These are phyloP conservation scores for Biston betularia DNA, from an alignment of 2,888 invertebrate genomes.

Conservation along the genomic window DNA sequence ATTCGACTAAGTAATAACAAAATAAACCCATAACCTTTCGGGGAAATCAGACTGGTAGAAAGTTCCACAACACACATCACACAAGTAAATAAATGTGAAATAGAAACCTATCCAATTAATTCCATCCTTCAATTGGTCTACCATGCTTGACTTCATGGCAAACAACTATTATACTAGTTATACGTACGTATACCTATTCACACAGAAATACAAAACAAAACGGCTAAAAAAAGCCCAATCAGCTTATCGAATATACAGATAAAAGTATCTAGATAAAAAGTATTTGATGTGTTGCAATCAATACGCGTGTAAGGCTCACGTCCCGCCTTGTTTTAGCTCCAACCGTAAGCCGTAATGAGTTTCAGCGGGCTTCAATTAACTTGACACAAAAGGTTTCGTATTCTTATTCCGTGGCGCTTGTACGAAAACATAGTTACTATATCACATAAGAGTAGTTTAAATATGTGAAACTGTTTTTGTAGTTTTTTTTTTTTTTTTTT, in stretches of 20 bases:
- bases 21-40: no score
- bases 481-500: no score
- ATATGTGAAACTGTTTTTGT: no score
- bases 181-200: background rate
- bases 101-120: no score
- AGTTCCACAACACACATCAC: no score
- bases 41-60: no score
- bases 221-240: constrained; percentile 6
- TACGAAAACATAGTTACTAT: background rate
- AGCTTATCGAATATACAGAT: constrained; percentile 27
- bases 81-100: no score
- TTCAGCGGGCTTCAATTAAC: constrained; percentile 31
- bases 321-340: constrained; percentile 16
- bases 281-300: constrained; percentile 27
- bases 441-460: no score
- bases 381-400: constrained; percentile 30
- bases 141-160: no score
- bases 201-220: constrained; percentile 1
- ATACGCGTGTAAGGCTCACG: constrained; percentile 30
- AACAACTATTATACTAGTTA: no score
- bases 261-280: constrained; percentile 13
- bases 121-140: no score
- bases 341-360: constrained; percentile 26
- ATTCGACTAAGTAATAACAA: no score
- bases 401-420: constrained; percentile 13